These are phyloP conservation scores for Spilarctia lutea DNA, from an alignment of 2,888 invertebrate genomes.

Conservation along the genomic window DNA sequence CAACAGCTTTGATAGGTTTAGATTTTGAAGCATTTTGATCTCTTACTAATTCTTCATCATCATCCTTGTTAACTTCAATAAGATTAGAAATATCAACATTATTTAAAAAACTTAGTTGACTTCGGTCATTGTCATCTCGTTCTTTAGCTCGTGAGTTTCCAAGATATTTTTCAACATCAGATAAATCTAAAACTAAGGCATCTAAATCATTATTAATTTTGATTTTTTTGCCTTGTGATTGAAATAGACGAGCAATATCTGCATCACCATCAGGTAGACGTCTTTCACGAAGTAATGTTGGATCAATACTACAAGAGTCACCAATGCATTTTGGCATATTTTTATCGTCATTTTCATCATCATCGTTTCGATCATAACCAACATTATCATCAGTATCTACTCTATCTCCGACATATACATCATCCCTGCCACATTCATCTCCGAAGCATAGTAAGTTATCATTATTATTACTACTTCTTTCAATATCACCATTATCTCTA, in stretches of 20 bases:
- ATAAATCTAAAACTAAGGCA: constrained; percentile 57
- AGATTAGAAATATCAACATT: constrained; percentile 29
- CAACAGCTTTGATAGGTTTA: constrained; percentile 23
- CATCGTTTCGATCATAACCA: neutral
- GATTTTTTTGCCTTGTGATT: constrained; percentile 1
- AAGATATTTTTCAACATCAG: constrained; percentile 35
- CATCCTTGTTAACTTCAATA: constrained; percentile 6
- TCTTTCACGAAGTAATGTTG: constrained; percentile 6
- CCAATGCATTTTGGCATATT: constrained; percentile 14
- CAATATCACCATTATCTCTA: neutral
- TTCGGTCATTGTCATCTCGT: constrained; percentile 7
- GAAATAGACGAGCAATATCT: neutral
- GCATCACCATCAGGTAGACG: constrained; percentile 3
- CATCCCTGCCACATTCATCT: neutral
- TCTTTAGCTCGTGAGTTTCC: constrained; percentile 10
- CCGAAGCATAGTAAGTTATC: neutral
- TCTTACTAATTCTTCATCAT: neutral
- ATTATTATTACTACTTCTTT: neutral
- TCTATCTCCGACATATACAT: neutral
- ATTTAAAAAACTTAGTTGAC: constrained; percentile 14
- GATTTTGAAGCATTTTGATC: neutral
- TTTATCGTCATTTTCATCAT: constrained; percentile 12
- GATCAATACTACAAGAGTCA: constrained; percentile 16
- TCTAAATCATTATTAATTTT: constrained; percentile 48
- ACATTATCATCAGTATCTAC: constrained; percentile 4